A percentile compares a stretch with the other conserved stretches of the same genome.
These are phyloP conservation scores for Recurvirostra avosetta DNA, from an alignment of 2,113 vertebrate genomes.

Conservation along the genomic window DNA sequence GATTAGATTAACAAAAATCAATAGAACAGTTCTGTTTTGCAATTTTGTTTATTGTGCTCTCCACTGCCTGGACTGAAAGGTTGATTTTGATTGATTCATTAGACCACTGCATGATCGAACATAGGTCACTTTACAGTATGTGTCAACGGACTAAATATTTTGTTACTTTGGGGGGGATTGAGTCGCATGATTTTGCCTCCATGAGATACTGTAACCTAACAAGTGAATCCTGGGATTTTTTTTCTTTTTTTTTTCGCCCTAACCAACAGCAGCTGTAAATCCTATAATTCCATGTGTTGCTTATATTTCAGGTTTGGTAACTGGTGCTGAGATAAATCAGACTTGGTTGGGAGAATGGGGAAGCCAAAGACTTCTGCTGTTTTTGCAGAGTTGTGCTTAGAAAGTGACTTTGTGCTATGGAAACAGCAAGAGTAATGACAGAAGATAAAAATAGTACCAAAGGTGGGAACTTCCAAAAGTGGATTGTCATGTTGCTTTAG, in stretches of 20 bases:
- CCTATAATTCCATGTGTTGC: neutral
- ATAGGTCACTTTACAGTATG: neutral
- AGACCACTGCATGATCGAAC: neutral
- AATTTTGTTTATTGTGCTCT: constrained; percentile 40
- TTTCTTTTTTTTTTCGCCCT: accelerated
- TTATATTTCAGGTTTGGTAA: neutral
- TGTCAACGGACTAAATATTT: neutral
- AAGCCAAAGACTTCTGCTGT: neutral
- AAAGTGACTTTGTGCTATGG: neutral
- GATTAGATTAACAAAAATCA: constrained; percentile 65
- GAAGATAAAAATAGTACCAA: neutral
- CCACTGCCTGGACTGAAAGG: neutral
- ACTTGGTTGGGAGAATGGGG: neutral
- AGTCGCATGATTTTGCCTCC: neutral
- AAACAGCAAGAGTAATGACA: neutral
- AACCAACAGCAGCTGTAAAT: neutral
- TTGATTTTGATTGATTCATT: constrained; percentile 43
- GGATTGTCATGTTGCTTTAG: neutral
- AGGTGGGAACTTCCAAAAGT: neutral
- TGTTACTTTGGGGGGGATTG: neutral
- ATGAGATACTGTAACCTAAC: neutral
- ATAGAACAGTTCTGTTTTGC: constrained; percentile 8
- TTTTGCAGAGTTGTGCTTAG: neutral
- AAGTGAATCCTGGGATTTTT: neutral
- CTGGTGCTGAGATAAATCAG: neutral